phyloP scores from a whole-genome alignment of 2,888 invertebrate species.

The Ypsolopha scabrella region DNA sequence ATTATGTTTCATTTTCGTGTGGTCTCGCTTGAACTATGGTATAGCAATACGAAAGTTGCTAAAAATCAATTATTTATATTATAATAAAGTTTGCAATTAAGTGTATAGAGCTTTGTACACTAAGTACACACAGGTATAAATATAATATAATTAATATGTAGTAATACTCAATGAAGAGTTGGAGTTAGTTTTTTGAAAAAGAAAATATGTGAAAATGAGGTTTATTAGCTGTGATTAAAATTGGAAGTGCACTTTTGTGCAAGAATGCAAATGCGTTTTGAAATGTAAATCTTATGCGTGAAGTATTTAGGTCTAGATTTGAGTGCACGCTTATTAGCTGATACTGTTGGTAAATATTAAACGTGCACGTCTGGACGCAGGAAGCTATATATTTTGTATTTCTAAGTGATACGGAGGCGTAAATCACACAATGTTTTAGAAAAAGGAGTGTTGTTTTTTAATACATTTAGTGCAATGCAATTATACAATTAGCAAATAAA shows the following conservation, averaged over 20 bases:
- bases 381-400: conserved; percentile 2
- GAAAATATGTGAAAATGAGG: conserved; percentile 43
- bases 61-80: conserved; percentile 69
- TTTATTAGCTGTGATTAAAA: conserved; percentile 67
- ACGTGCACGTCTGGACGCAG: not conserved
- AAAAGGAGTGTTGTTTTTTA: conserved; percentile 41
- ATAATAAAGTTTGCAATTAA: conserved; percentile 53
- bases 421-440: not conserved
- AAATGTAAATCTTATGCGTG: not conserved
- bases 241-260: conserved; percentile 60
- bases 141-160: conserved; percentile 56
- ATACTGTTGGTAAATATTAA: not conserved
- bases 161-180: conserved; percentile 36
- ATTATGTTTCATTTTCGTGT: conserved; percentile 32
- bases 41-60: conserved; percentile 60
- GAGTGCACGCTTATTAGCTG: conserved; percentile 11
- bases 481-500: conserved; percentile 31
- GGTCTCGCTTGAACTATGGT: conserved; percentile 46
- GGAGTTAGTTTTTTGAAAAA: conserved; percentile 17
- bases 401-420: not conserved
- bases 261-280: conserved; percentile 15
- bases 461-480: conserved; percentile 56
- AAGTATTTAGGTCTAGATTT: conserved; percentile 10
- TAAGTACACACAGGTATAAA: conserved; percentile 64
- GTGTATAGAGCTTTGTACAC: conserved; percentile 69